phyloP scores from a whole-genome alignment of 2,113 vertebrate species.

The Tapirus terrestris region DNA sequence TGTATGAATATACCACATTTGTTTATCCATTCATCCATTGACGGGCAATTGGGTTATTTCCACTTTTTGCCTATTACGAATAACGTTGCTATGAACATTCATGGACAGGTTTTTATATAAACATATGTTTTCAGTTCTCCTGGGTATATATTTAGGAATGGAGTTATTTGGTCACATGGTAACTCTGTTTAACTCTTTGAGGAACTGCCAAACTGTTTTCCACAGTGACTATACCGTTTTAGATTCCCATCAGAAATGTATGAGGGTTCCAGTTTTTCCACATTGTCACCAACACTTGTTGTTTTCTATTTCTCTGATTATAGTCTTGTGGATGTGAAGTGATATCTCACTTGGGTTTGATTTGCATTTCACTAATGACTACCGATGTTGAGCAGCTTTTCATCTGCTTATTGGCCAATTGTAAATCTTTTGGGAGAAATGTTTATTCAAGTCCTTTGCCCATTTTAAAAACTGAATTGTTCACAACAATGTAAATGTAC shows the following conservation, averaged over 20 bases:
- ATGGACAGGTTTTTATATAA: not conserved
- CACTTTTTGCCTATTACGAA: not conserved
- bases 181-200: not conserved
- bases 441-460: not conserved
- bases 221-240: not conserved
- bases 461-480: not conserved
- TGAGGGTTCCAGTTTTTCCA: not conserved
- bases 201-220: not conserved
- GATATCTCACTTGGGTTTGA: not conserved
- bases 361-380: not conserved
- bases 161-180: not conserved
- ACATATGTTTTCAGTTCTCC: not conserved
- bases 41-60: not conserved
- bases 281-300: not conserved
- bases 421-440: not conserved
- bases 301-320: not conserved
- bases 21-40: not conserved
- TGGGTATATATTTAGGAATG: not conserved
- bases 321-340: not conserved
- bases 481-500: not conserved
- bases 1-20: not conserved
- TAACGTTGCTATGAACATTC: not conserved
- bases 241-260: not conserved
- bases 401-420: not conserved
- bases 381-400: not conserved